phyloP scores from a whole-genome alignment of 2,797 vertebrate genomes.

The Rhinichthys osculus region DNA sequence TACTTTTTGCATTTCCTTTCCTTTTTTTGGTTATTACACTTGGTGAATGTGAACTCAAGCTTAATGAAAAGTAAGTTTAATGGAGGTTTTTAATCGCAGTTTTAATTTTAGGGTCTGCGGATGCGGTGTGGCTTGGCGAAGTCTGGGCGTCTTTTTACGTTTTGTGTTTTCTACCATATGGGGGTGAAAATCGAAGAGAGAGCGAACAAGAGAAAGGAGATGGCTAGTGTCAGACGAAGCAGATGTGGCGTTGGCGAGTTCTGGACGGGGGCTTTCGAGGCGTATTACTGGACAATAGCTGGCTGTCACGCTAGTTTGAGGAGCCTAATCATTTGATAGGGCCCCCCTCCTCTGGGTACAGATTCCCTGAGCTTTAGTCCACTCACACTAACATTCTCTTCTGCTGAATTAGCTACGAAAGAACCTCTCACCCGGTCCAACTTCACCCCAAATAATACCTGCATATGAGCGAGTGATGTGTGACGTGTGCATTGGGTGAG shows the following conservation, averaged over 20 bases:
- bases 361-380: slow-evolving; percentile 43
- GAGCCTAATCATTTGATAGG: slow-evolving; percentile 85
- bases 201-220: slow-evolving; percentile 63
- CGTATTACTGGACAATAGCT: slow-evolving; percentile 76
- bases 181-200: slow-evolving; percentile 37
- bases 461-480: slow-evolving; percentile 24
- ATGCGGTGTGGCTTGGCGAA: background rate
- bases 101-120: background rate
- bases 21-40: background rate
- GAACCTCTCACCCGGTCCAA: slow-evolving; percentile 55
- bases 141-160: slow-evolving; percentile 9
- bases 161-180: slow-evolving; percentile 46
- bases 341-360: slow-evolving; percentile 71
- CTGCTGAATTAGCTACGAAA: slow-evolving; percentile 69
- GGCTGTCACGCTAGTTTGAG: slow-evolving; percentile 82
- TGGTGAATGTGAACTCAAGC: background rate
- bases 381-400: slow-evolving; percentile 68
- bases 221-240: slow-evolving; percentile 66
- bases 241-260: slow-evolving; percentile 77
- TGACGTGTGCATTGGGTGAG: background rate
- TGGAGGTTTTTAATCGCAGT: background rate
- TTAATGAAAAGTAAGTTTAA: background rate
- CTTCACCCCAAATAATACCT: slow-evolving; percentile 53
- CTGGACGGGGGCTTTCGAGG: slow-evolving; percentile 70
- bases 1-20: background rate